These are phyloP conservation scores for Anolis sagrei DNA, from an alignment of 2,113 vertebrate species.

Conservation along the genomic window DNA sequence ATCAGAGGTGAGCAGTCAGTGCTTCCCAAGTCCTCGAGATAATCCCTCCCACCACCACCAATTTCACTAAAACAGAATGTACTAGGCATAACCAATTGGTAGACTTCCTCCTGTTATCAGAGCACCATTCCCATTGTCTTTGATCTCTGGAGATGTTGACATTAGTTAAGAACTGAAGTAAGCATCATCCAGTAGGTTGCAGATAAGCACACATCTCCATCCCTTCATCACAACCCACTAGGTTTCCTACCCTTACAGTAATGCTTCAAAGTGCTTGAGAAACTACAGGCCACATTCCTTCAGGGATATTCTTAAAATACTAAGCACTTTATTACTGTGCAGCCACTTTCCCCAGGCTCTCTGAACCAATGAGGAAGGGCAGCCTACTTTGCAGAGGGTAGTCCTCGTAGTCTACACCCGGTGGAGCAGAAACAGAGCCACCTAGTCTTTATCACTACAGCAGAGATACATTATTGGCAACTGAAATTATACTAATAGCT, in stretches of 20 bases:
- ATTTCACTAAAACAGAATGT: not conserved
- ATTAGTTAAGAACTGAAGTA: not conserved
- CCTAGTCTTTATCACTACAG: not conserved
- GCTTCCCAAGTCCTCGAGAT: slow-evolving; percentile 48
- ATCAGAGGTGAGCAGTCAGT: slow-evolving; percentile 44
- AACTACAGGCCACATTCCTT: not conserved
- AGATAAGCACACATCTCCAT: not conserved
- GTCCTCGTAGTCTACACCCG: not conserved
- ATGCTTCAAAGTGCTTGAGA: not conserved
- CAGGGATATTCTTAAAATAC: not conserved
- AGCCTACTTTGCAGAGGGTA: no score
- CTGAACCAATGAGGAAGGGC: not conserved
- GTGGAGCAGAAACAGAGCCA: not conserved
- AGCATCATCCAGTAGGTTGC: not conserved
- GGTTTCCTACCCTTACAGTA: no score
- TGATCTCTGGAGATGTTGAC: not conserved
- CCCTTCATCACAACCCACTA: not conserved
- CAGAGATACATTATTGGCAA: not conserved
- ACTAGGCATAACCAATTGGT: not conserved
- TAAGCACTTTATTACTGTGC: not conserved
- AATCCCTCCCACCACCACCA: not conserved
- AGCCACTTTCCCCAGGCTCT: no score
- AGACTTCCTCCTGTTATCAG: not conserved
- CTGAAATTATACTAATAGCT: not conserved
- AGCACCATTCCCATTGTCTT: not conserved